phyloP scores from a whole-genome alignment of 2,888 invertebrate genomes.

The Miltochrista miniata region DNA sequence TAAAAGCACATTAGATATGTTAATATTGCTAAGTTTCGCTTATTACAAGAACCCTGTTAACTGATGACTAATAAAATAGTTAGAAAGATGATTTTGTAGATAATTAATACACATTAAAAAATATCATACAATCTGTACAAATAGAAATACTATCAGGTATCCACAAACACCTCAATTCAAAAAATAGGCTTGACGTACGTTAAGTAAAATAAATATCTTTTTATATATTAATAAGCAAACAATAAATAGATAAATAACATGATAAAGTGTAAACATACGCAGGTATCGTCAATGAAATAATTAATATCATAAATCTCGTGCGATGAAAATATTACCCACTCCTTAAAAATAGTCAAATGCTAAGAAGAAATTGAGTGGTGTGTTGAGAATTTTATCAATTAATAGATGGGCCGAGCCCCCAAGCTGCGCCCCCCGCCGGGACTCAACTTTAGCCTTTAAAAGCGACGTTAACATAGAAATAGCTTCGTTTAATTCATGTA shows the following conservation, averaged over 20 bases:
- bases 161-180: no score
- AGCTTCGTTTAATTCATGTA: slow-evolving; percentile 39
- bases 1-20: no score
- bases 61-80: slow-evolving; percentile 36
- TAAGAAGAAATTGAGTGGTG: slow-evolving; percentile 62
- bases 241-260: slow-evolving; percentile 24
- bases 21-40: slow-evolving; percentile 36
- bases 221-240: slow-evolving; percentile 18
- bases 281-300: slow-evolving; percentile 34
- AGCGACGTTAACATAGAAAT: slow-evolving; percentile 35
- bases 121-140: slow-evolving; percentile 19
- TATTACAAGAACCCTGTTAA: slow-evolving; percentile 46
- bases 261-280: slow-evolving; percentile 24
- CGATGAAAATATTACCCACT: slow-evolving; percentile 50
- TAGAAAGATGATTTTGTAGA: no score
- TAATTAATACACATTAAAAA: slow-evolving; percentile 13
- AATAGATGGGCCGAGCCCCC: slow-evolving; percentile 46
- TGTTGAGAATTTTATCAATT: slow-evolving; percentile 77
- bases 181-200: slow-evolving; percentile 9
- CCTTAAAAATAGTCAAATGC: slow-evolving; percentile 61
- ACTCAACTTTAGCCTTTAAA: slow-evolving; percentile 36
- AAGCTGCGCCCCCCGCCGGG: slow-evolving; percentile 52
- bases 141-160: no score
- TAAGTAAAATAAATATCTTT: slow-evolving; percentile 21
- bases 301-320: slow-evolving; percentile 29